A percentile compares a stretch with the other conserved stretches of the same genome.
phyloP scores from a whole-genome alignment of 2,113 vertebrate species.

The Nansenia antarctica region DNA sequence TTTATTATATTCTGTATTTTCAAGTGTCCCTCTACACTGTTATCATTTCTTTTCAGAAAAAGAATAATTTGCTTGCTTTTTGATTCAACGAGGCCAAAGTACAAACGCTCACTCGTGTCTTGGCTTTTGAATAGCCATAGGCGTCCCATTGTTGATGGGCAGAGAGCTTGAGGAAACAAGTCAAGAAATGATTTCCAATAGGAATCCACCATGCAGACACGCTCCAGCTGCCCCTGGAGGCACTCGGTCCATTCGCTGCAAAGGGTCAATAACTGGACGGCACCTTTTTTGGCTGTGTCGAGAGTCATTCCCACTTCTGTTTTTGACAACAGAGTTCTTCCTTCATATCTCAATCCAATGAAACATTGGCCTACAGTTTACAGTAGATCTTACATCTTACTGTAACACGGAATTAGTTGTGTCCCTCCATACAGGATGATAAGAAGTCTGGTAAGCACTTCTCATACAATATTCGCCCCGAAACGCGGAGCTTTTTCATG shows the following conservation, averaged over 20 bases:
- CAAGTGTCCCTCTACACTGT: neutral
- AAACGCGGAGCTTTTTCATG: neutral
- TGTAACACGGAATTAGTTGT: neutral
- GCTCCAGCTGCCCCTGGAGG: conserved; percentile 52
- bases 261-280: conserved; percentile 50
- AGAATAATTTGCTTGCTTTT: conserved; percentile 4
- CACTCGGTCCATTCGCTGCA: conserved; percentile 46
- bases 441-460: neutral
- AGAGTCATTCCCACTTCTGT: neutral
- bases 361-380: neutral
- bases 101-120: conserved; percentile 16
- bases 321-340: neutral
- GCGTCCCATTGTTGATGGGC: conserved; percentile 49
- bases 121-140: conserved; percentile 34
- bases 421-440: neutral
- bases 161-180: conserved; percentile 59
- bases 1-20: no score
- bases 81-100: conserved; percentile 12
- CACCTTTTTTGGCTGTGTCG: conserved; percentile 19
- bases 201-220: conserved; percentile 53
- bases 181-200: conserved; percentile 69
- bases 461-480: neutral
- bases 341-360: neutral
- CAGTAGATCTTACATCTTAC: neutral
- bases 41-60: no score